Conservation (phyloP, 2,113 vertebrate genomes). For the Callaeas wilsoni region DNA sequence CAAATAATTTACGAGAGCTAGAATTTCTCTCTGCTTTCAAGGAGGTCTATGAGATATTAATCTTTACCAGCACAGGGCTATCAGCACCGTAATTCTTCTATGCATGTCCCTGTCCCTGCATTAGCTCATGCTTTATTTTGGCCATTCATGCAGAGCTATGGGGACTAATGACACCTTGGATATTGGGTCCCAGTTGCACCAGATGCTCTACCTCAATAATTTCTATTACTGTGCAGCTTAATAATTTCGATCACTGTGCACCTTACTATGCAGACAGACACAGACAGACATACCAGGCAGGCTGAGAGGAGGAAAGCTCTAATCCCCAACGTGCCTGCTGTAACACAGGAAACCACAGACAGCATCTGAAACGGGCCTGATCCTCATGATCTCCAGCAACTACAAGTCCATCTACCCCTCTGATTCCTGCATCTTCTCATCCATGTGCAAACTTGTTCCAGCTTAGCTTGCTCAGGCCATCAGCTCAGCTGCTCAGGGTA, state of each 20-base stretch:
- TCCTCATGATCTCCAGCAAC: accelerated
- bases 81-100: background rate
- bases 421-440: background rate
- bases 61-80: background rate
- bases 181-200: background rate
- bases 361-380: background rate
- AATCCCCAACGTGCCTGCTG: accelerated
- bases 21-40: background rate
- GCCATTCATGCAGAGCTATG: background rate
- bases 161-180: background rate
- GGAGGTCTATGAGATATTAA: background rate
- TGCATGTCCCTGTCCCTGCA: background rate
- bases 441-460: background rate
- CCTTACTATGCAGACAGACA: background rate
- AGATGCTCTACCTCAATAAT: background rate
- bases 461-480: background rate
- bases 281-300: background rate
- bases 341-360: background rate
- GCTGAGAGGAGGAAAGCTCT: background rate
- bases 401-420: background rate
- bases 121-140: background rate
- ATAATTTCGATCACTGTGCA: background rate
- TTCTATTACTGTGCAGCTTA: background rate
- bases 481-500: background rate
- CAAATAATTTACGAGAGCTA: background rate